phyloP scores from a whole-genome alignment of 2,888 invertebrate species.

The Phalangium opilio region DNA sequence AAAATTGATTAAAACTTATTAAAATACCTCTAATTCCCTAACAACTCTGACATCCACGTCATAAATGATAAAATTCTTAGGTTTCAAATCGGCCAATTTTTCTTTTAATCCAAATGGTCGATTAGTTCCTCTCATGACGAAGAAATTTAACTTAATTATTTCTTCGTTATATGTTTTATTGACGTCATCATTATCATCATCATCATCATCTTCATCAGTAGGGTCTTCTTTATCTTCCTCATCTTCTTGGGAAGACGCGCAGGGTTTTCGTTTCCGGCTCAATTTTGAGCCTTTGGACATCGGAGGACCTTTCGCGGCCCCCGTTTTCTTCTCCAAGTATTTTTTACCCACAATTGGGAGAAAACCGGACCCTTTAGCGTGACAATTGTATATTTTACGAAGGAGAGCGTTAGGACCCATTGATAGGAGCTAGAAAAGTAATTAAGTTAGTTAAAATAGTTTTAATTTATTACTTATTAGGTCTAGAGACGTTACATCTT shows the following conservation, averaged over 20 bases:
- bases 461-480: too few relatives aligned
- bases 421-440: too few relatives aligned
- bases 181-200: constrained; percentile 7
- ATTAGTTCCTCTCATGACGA: neutral
- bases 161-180: constrained; percentile 4
- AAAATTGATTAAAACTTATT: neutral
- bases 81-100: constrained; percentile 47
- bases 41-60: constrained; percentile 74
- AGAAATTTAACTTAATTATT: constrained; percentile 11
- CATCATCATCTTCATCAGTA: constrained; percentile 8
- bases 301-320: neutral
- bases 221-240: constrained; percentile 8
- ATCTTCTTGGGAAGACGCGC: constrained; percentile 5
- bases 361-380: too few relatives aligned
- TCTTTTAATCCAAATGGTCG: constrained; percentile 45
- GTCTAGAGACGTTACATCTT: constrained; percentile 28
- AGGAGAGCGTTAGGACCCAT: too few relatives aligned
- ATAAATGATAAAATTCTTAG: constrained; percentile 75
- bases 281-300: neutral
- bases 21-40: constrained; percentile 64
- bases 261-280: constrained; percentile 1
- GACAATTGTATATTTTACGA: too few relatives aligned
- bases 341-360: neutral
- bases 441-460: too few relatives aligned
- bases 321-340: neutral